Conservation (phyloP, 2,797 vertebrate genomes). For the Helarctos malayanus region DNA sequence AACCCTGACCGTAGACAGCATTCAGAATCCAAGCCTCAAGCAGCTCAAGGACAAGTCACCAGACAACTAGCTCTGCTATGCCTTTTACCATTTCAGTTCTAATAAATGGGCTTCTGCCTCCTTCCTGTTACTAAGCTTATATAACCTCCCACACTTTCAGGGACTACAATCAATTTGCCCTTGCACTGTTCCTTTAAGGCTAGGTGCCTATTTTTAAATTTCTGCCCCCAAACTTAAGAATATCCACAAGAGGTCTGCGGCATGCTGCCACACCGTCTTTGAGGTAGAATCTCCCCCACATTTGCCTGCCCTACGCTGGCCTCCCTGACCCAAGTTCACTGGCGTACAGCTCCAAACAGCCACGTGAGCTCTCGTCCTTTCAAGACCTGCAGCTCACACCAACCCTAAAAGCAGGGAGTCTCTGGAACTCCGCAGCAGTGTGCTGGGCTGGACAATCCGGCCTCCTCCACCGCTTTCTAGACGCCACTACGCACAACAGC, state of each 20-base stretch:
- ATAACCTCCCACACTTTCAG: not conserved
- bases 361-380: not conserved
- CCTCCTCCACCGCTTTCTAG: not conserved
- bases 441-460: accelerated
- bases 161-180: too few species aligned
- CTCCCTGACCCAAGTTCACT: not conserved
- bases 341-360: not conserved
- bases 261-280: not conserved
- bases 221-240: not conserved
- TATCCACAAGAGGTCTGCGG: not conserved
- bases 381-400: not conserved
- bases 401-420: not conserved
- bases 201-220: not conserved
- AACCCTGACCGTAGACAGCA: not conserved
- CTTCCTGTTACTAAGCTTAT: not conserved
- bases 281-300: not conserved
- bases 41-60: not conserved
- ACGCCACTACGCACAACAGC: not conserved
- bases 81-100: not conserved
- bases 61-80: not conserved
- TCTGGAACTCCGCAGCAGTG: not conserved
- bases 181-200: not conserved
- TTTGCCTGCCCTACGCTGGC: not conserved
- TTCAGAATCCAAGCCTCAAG: not conserved
- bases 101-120: not conserved